Base-by-base conservation (phyloP, 2,888 invertebrate species). In the Tyria jacobaeae region DNA sequence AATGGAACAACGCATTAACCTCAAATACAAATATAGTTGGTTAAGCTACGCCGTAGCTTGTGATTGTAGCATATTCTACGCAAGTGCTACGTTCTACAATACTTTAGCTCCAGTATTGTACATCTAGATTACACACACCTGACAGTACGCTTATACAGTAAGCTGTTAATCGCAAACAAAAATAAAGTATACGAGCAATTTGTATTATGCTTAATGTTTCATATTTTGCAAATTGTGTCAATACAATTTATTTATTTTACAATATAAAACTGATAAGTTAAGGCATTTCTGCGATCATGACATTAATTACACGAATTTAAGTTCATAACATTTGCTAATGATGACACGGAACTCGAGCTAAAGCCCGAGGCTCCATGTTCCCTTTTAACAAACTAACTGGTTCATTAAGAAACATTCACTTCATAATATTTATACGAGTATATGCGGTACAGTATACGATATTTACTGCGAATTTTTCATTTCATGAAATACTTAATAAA, bases 321-420 rank as follows among this genome's bases (percentile, higher is more conserved):
- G 64, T 73, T 70, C 48, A 24, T 60, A 61, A 57, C 55, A 59
- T 63, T 54, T 54, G 39, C 64, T 66, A 65, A 64, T 64, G 66
- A 76, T 58, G 60, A 73, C 71, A 62, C 49, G 60, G 59, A 55
- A 60, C 60, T 51, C 60, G 62, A 63, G 68, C 65, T 39, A 44
- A 49, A 54, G 44, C 31, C 21, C 55, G 51, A 14, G 57, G 59
- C 49, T 54, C 44, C 55, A 55, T 58, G 58, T 65, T 68, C 52
- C 49, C 70, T 73, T 67, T 55, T 62, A 58, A 62, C 51, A 52
- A 65, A 62, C 34, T 41, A 39, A 34, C 6, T n/a, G 48, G 60
- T 57, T 70, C 60, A 70, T 76, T 70, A 66, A 56, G 59, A 49
- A 67, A 49, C 44, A 47, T 54, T 58, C 44, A 50, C n/a, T 39